Conservation (phyloP, 2,888 invertebrate species). For the Standfussiana lucernea region DNA sequence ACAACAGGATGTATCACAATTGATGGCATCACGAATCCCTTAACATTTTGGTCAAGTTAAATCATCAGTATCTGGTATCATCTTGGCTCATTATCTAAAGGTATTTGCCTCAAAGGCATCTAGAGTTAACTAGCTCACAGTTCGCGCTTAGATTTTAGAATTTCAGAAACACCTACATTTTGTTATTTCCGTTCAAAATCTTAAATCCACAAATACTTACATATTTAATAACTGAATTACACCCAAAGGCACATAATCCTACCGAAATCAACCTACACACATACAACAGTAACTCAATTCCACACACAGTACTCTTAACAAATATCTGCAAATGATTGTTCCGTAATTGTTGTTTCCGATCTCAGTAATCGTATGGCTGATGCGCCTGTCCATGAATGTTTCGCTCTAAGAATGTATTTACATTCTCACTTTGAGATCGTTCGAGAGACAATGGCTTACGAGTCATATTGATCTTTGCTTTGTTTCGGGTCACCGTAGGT, state of each 20-base stretch:
- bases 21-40: neutral
- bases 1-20: slow-evolving; percentile 18
- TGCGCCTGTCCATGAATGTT: neutral
- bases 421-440: slow-evolving; percentile 4
- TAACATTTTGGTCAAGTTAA: slow-evolving; percentile 16
- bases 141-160: neutral
- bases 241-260: too few relatives aligned
- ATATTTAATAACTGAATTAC: too few relatives aligned
- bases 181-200: neutral
- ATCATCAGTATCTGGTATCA: slow-evolving; percentile 12
- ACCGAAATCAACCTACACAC: too few relatives aligned
- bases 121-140: neutral
- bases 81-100: neutral
- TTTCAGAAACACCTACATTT: neutral
- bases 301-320: too few relatives aligned
- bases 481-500: neutral
- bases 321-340: neutral
- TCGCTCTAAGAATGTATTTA: slow-evolving; percentile 7
- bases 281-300: too few relatives aligned
- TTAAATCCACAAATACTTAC: neutral
- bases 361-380: neutral
- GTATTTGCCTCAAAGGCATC: neutral
- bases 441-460: slow-evolving; percentile 31
- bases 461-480: neutral
- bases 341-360: neutral